Base-by-base conservation (phyloP, 2,888 invertebrate genomes). In the Perithous albicinctus region DNA sequence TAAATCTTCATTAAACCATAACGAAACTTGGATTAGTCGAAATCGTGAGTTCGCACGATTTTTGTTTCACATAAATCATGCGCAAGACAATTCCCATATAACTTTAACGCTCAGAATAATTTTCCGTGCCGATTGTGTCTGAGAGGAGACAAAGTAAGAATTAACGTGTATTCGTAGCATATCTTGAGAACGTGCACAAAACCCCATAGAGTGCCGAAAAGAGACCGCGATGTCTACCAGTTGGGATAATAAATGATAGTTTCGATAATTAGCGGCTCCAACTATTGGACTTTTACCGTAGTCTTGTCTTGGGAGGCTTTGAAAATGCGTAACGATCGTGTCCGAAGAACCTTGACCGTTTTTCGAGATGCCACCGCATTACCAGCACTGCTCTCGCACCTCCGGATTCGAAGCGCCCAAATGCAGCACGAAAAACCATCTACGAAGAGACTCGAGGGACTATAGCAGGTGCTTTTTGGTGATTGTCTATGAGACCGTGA, bases 261-360 rank as follows among this genome's bases (percentile, higher is more conserved):
- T 89, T 89, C 86, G 83, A 90, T 91, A 91, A 91, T 91, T 91
- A 91, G 90, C 91, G 89, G 91, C 89, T 86, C 78, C 83, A 38
- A 64, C 43, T n/a, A n/a, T n/a, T n/a, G 29, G 29, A 63, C 38
- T 46, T 38, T 18, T 18, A 23, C 23, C 8, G 2, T n/a, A 38
- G 59, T 32, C 26, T 23, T 26, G 35, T 63, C 38, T 76, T 67
- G 48, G n/a, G n/a, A 78, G 38, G 67, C 46, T 70, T 77, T 76
- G 82, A 70, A n/a, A n/a, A 83, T 80, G 80, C 64, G 76, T 78
- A 80, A 80, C 73, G 70, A 84, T 78, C 84, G 85, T 82, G 59
- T 72, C 80, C 15, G 20, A 15, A 43, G 43, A 41, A 70, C 76
- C 56, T 70, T 35, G 64, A 20, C 38, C 73, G 35, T 79, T 70